Evolutionary conservation across 2,888 invertebrate genomes (phyloP), one percentile per base, ranked within the genome.

Genomic region (Orchesellides sinensis): DNA sequence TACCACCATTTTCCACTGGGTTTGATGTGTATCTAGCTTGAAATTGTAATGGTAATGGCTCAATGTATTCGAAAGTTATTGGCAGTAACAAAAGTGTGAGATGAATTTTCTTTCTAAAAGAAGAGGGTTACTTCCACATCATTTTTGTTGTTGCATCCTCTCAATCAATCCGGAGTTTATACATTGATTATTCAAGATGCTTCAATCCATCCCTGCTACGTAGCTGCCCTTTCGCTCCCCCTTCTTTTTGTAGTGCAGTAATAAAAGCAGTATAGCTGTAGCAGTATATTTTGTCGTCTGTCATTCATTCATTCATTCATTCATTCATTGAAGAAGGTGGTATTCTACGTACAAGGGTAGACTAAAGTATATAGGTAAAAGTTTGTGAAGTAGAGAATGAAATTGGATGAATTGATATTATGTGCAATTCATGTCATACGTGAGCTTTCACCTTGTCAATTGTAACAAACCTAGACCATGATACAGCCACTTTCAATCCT

Each of bases 381-480:
- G 54, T 59, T 59, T 59, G 17, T 59, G 45, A 65, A 35, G 59
- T 59, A 59, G 59, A 45, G 65, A 23, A 45, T 56, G 61, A 77
- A 77, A 77, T 68, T 68, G 68, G 52, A 78, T 63, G 78, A 70
- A 70, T 78, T 49, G 69, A 63, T 78, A 78, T 78, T 69, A 78
- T 78, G 69, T 78, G 69, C 63, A 70, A 78, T 69, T 78, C 70
- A 69, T 54, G 78, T 78, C 69, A 69, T 78, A 75, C 79, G 83
- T 72, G 82, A 84, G 82, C 83, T 83, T 83, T 86, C 84, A 84
- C 84, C 84, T 86, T 83, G 79, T 84, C 78, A 69, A 63, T 49
- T 78, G 69, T 70, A 61, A 45, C 52, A 21, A 52, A 14, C 40
- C 40, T 10, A 17, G 27, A 3, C 27, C 1, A 23, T 1, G n/a